Percentiles rank a stretch among this genome's conserved stretches.
Evolutionary conservation across 2,888 invertebrate species (phyloP).

Genomic region (Baronia brevicornis): DNA sequence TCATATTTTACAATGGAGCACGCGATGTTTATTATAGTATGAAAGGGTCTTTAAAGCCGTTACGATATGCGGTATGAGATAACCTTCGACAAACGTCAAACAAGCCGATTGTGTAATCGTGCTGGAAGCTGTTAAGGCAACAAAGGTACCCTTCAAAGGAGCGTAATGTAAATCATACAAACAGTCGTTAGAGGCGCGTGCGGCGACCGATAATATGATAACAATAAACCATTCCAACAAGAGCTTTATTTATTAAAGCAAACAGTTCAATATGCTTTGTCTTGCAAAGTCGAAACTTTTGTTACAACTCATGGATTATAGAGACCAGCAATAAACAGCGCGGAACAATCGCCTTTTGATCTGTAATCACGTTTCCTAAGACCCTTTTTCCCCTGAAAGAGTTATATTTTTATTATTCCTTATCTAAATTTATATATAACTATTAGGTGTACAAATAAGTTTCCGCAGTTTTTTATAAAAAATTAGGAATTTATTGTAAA

Average conservation of each 20-base stretch:
- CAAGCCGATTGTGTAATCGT: slow-evolving; percentile 55
- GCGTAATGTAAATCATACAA: slow-evolving; percentile 63
- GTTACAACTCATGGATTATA: slow-evolving; percentile 25
- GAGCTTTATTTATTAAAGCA: slow-evolving; percentile 4
- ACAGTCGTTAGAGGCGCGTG: slow-evolving; percentile 63
- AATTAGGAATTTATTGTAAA: too few relatives aligned
- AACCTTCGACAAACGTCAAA: slow-evolving; percentile 54
- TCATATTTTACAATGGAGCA: too few relatives aligned
- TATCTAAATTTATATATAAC: too few relatives aligned
- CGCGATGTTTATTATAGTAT: too few relatives aligned
- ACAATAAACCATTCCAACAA: slow-evolving; percentile 29
- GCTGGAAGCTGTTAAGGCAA: slow-evolving; percentile 49
- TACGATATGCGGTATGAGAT: slow-evolving; percentile 33
- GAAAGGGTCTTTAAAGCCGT: slow-evolving; percentile 8
- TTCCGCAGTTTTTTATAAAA: too few relatives aligned
- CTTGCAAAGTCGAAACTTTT: slow-evolving; percentile 1
- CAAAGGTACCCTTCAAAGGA: slow-evolving; percentile 55
- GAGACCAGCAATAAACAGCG: slow-evolving; percentile 40
- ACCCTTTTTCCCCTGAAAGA: slow-evolving; percentile 31
- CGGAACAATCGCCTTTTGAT: slow-evolving; percentile 46
- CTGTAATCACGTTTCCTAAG: slow-evolving; percentile 38
- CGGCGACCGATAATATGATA: slow-evolving; percentile 45
- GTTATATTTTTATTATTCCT: slow-evolving; percentile 21
- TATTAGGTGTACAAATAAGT: too few relatives aligned
- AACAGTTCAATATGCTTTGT: slow-evolving; percentile 7